Evolutionary conservation across 2,888 invertebrate species (phyloP).

Genomic region (Andrena minutula): DNA sequence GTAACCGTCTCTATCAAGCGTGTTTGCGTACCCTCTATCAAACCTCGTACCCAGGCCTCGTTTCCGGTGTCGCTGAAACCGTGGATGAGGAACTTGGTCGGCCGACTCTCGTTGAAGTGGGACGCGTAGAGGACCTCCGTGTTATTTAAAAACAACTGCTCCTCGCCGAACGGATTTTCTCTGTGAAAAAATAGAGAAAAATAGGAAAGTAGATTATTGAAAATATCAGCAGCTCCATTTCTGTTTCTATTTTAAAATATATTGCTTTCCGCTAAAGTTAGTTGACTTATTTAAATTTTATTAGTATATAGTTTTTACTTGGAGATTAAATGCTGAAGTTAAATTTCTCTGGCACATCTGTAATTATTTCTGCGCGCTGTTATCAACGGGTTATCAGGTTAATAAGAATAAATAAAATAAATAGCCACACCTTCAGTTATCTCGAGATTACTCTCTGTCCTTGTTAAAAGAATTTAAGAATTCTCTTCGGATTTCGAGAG

Average conservation of each 20-base stretch:
- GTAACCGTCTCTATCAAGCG: neutral
- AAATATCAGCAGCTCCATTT: too few relatives aligned
- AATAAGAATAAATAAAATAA: neutral
- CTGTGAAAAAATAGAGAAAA: slow-evolving; percentile 48
- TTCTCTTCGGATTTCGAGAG: neutral
- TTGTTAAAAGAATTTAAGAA: neutral
- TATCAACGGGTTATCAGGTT: neutral
- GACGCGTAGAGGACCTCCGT: slow-evolving; percentile 80
- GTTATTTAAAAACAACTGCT: slow-evolving; percentile 77
- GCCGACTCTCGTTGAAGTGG: slow-evolving; percentile 80
- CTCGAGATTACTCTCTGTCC: neutral
- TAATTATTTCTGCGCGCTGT: neutral
- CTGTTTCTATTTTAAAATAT: too few relatives aligned
- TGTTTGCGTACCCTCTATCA: slow-evolving; percentile 74
- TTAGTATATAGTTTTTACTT: too few relatives aligned
- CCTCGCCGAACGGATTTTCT: slow-evolving; percentile 80
- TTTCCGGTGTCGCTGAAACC: slow-evolving; percentile 81
- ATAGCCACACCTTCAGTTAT: slow-evolving; percentile 4
- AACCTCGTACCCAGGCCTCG: slow-evolving; percentile 78
- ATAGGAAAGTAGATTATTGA: neutral
- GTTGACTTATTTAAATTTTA: too few relatives aligned
- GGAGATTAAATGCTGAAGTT: neutral
- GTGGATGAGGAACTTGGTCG: slow-evolving; percentile 79
- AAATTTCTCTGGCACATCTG: neutral
- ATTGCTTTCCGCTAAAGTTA: too few relatives aligned